phyloP scores from a whole-genome alignment of 2,113 vertebrate species.

The Melanerpes formicivorus region DNA sequence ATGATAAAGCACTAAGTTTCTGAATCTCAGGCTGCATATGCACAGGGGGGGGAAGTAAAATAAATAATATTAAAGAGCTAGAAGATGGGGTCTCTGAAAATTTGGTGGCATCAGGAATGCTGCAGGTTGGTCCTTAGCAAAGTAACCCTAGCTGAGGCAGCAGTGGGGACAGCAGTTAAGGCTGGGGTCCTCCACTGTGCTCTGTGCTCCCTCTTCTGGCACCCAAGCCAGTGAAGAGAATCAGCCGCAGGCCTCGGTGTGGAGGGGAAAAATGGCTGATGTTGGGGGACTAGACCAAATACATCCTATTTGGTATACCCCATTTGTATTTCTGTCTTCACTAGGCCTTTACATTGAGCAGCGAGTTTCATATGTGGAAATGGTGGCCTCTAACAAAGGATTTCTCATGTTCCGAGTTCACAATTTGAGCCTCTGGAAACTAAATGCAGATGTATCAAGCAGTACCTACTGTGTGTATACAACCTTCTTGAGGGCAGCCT shows the following conservation, averaged over 20 bases:
- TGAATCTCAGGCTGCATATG: neutral
- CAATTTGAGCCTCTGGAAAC: neutral
- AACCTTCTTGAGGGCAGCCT: neutral
- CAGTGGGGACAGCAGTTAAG: neutral
- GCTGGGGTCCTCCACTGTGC: neutral
- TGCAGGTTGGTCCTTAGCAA: neutral
- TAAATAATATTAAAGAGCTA: neutral
- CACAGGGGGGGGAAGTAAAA: neutral
- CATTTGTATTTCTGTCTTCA: neutral
- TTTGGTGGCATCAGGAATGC: neutral
- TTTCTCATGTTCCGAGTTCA: neutral
- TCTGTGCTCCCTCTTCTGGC: conserved; percentile 59
- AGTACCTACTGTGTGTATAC: rapidly evolving
- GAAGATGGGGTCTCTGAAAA: neutral
- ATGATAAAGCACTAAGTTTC: neutral
- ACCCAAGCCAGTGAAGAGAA: neutral
- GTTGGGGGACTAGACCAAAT: neutral
- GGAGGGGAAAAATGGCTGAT: neutral
- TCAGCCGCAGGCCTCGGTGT: neutral
- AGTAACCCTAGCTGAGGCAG: neutral
- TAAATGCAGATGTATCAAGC: neutral
- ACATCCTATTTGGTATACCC: neutral
- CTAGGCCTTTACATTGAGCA: neutral
- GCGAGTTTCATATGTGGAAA: rapidly evolving
- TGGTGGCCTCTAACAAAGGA: neutral